Conservation (phyloP, 2,113 vertebrate species). For the Pedetes capensis region DNA sequence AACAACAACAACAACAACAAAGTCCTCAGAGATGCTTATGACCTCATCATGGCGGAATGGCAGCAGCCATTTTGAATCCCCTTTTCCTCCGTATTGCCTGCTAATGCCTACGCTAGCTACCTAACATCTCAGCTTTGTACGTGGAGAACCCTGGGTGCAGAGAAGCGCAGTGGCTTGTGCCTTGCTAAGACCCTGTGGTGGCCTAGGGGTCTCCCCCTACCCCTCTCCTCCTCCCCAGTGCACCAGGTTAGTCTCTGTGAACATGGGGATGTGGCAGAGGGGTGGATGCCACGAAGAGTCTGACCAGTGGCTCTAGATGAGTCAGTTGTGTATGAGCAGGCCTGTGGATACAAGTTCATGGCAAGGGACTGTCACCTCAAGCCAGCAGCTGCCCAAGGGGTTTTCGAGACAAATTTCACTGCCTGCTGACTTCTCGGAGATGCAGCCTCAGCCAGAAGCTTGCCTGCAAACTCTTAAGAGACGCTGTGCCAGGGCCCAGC, state of each 20-base stretch:
- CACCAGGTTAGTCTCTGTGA: not conserved
- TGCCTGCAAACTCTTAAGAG: not conserved
- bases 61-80: too few species aligned
- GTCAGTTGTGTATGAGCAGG: not conserved
- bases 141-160: not conserved
- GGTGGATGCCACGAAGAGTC: not conserved
- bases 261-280: not conserved
- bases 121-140: fast-evolving
- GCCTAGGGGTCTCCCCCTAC: not conserved
- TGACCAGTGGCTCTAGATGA: not conserved
- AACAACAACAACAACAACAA: too few species aligned
- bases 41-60: too few species aligned
- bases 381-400: not conserved
- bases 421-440: not conserved
- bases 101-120: too few species aligned
- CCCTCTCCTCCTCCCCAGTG: too few species aligned
- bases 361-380: too few species aligned
- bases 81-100: too few species aligned
- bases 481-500: not conserved
- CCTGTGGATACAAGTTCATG: fast-evolving
- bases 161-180: not conserved
- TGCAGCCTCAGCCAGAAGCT: not conserved
- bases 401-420: not conserved
- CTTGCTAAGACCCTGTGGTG: not conserved
- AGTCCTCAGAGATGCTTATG: too few species aligned